These are phyloP conservation scores for Neria commutata DNA, from an alignment of 2,888 invertebrate species.

Conservation along the genomic window DNA sequence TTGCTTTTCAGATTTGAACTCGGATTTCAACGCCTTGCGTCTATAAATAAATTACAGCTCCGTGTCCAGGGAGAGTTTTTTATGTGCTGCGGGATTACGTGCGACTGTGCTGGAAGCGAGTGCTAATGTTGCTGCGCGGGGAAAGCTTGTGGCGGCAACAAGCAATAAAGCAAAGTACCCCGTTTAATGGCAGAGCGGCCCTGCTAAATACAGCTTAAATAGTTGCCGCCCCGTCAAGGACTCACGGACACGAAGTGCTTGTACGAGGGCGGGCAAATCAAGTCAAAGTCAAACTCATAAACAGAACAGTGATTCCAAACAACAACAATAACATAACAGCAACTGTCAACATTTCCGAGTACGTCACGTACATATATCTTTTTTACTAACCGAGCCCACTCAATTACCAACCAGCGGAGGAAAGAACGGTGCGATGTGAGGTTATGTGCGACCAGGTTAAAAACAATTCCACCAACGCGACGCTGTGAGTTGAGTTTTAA, in stretches of 20 bases:
- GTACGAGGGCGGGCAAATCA: neutral
- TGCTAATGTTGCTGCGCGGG: slow-evolving; percentile 4
- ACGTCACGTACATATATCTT: neutral
- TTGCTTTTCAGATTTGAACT: neutral
- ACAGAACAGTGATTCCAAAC: neutral
- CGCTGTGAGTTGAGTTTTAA: slow-evolving; percentile 1
- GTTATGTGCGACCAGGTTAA: neutral
- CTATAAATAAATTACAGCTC: slow-evolving; percentile 28
- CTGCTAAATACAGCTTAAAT: slow-evolving; percentile 11
- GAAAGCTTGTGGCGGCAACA: neutral
- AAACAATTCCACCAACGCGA: neutral
- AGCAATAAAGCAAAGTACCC: neutral
- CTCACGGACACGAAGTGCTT: neutral
- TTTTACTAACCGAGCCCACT: too few species aligned
- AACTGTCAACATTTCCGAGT: neutral
- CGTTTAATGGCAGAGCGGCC: slow-evolving; percentile 1
- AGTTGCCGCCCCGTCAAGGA: slow-evolving; percentile 2
- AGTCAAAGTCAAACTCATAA: neutral
- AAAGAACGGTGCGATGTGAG: neutral
- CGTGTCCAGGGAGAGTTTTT: slow-evolving; percentile 30
- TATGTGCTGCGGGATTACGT: slow-evolving; percentile 27
- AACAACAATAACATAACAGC: neutral
- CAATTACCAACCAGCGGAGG: slow-evolving; percentile 1
- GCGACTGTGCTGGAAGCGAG: slow-evolving; percentile 13
- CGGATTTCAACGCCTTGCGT: neutral